Percentiles rank a stretch among this genome's conserved stretches.
phyloP scores from a whole-genome alignment of 2,888 invertebrate genomes.

The Amblyjoppa proteus region DNA sequence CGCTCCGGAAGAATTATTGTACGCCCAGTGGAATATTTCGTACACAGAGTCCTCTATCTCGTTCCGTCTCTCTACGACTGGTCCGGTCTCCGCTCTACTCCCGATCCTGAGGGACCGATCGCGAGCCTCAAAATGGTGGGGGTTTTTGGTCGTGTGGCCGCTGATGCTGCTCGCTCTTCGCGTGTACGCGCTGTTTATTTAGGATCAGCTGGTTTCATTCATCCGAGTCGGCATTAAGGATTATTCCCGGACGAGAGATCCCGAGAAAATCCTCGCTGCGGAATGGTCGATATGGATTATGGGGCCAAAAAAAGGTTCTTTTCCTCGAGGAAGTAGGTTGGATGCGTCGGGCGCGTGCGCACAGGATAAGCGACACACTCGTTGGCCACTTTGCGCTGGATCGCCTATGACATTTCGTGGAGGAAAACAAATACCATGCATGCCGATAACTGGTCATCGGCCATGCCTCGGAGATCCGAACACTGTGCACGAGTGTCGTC shows the following conservation, averaged over 20 bases:
- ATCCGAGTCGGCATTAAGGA: slow-evolving; percentile 67
- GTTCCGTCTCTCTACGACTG: slow-evolving; percentile 17
- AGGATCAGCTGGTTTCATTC: slow-evolving; percentile 79
- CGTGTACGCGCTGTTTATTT: slow-evolving; percentile 80
- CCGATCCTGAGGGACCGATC: slow-evolving; percentile 39
- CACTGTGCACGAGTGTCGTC: neutral
- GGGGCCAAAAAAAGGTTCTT: slow-evolving; percentile 44
- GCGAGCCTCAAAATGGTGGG: slow-evolving; percentile 71
- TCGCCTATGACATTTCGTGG: neutral
- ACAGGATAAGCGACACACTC: neutral
- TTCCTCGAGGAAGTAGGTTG: slow-evolving; percentile 27
- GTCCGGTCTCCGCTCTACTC: slow-evolving; percentile 10
- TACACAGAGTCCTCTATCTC: slow-evolving; percentile 24
- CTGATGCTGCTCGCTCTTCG: slow-evolving; percentile 59
- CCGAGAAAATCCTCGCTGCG: slow-evolving; percentile 60
- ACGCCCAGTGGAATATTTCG: slow-evolving; percentile 50
- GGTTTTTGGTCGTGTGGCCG: slow-evolving; percentile 81
- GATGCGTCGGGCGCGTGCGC: slow-evolving; percentile 31
- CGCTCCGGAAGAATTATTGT: slow-evolving; percentile 71
- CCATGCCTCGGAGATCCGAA: neutral
- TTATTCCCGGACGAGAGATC: slow-evolving; percentile 72
- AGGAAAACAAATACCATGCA: neutral
- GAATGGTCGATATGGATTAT: slow-evolving; percentile 65
- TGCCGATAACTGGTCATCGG: neutral
- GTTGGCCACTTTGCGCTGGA: neutral